Percentiles rank a stretch among this genome's conserved stretches.
Conservation (phyloP, 2,797 vertebrate genomes). For the Xiphophorus birchmanni region DNA sequence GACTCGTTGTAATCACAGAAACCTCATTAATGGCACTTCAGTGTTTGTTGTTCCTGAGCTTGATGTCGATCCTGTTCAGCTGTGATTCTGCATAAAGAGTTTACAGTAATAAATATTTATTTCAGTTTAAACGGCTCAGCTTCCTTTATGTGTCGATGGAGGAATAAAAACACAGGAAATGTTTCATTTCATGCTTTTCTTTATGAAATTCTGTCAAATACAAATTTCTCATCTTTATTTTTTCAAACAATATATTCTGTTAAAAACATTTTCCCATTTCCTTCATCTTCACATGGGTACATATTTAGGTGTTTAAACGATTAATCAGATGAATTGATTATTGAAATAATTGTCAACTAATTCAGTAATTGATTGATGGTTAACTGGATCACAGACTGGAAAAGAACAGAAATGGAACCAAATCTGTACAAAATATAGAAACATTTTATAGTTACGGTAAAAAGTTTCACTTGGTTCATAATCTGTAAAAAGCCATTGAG, state of each 20-base stretch:
- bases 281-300: too few species aligned
- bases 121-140: not conserved
- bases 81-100: slow-evolving; percentile 23
- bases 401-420: too few species aligned
- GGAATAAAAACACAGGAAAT: not conserved
- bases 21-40: slow-evolving; percentile 5
- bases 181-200: not conserved
- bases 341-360: too few species aligned
- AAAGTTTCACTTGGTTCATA: too few species aligned
- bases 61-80: slow-evolving; percentile 17
- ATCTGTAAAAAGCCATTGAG: too few species aligned
- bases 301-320: too few species aligned
- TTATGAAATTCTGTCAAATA: not conserved
- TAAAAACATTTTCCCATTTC: not conserved
- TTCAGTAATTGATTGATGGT: too few species aligned
- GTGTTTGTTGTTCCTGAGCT: slow-evolving; percentile 35
- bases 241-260: not conserved
- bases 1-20: not conserved
- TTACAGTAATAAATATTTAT: slow-evolving; percentile 52
- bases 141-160: not conserved
- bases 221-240: not conserved
- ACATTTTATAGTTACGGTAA: too few species aligned
- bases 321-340: too few species aligned
- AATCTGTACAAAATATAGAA: too few species aligned
- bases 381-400: too few species aligned